Evolutionary conservation across 2,113 vertebrate genomes (phyloP), one percentile per base, ranked within the genome.

Genomic region (Corydoras sp.): DNA sequence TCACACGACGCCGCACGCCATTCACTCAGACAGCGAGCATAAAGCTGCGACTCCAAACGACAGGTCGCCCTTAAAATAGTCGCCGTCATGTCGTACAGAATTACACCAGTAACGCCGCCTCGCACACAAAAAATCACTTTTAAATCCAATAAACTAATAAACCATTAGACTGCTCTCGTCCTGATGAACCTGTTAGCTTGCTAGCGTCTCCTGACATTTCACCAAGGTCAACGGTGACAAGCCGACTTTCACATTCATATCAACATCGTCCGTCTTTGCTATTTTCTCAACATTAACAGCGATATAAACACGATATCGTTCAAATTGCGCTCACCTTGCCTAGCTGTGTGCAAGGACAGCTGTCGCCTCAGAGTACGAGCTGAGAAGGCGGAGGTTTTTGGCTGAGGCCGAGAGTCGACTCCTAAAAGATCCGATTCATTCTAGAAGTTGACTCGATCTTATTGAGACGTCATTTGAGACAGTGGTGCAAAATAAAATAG

Each of bases 281-380:
- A 43, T 43, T 43, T 43, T 43, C 35, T 2, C 35, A 8, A 43
- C 13, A 53, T 1, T 2, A 53, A 53, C 10, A 12, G 51, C 51
- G 13, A 10, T 53, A 10, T 53, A 53, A 12, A n/a, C 15, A n/a
- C 13, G 4, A 10, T 58, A 29, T 7, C 9, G 5, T 2, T 3
- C 2, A 4, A 9, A 1, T 3, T 65, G 2, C 2, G 10, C 65
- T 76, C 3, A 73, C 77, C 83, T 86, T 84, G 83, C 83, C 85
- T 62, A 58, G 84, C 79, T 66, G 84, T 84, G 85, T 82, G 85
- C 83, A 81, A 82, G 84, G 75, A 76, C 73, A 80, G 69, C 71
- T 80, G 76, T 73, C 68, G 81, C 73, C 10, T 62, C 56, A 43
- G 56, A 80, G 60, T 29, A 65, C 50, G 14, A 75, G 75, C 85